Base-by-base conservation (phyloP, 2,797 vertebrate genomes). In the Alca torda region DNA sequence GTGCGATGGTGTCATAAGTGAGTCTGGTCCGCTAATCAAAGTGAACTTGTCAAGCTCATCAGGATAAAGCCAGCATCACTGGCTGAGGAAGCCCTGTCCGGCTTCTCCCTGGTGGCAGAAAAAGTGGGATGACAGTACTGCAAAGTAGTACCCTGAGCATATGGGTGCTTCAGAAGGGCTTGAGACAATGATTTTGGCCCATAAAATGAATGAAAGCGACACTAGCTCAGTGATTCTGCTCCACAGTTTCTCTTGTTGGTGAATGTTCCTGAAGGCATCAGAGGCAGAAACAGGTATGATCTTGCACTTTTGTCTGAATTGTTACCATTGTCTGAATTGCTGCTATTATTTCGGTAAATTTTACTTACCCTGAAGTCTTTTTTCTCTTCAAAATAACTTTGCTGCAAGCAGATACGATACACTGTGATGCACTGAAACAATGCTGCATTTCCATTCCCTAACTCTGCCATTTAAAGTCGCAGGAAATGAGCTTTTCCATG, bases 311-410 rank as follows among this genome's bases (percentile, higher is more conserved):
- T 93, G 64, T 79, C 64, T 70, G 70, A 94, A 87, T 87, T 91
- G 70, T 90, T 93, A 78, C 43, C 84, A 41, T 87, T 86, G 69
- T 13, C n/a, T 31, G 50, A 94, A 89, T 83, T 68, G 54, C 46
- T 94, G 53, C 63, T 78, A 87, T 70, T 87, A 60, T 92, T 94
- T 84, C 72, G 57, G n/a, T 84, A 87, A 85, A 83, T 16, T 23
- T 73, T 89, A 51, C 46, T 88, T 82, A 84, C 68, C 39, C 72
- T 53, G 43, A 88, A 72, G 79, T 31, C 7, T 70, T 82, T 89
- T 61, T 75, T 77, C 50, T 77, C 43, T 41, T 83, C 51, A 61
- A 23, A 95, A 83, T 64, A 75, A 56, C 70, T 84, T 89, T 54
- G 33, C 54, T 85, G 28, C 54, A 80, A 94, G 56, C 43, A 57